phyloP scores from a whole-genome alignment of 1,140 invertebrate species.

The Anoplophora glabripennis region DNA sequence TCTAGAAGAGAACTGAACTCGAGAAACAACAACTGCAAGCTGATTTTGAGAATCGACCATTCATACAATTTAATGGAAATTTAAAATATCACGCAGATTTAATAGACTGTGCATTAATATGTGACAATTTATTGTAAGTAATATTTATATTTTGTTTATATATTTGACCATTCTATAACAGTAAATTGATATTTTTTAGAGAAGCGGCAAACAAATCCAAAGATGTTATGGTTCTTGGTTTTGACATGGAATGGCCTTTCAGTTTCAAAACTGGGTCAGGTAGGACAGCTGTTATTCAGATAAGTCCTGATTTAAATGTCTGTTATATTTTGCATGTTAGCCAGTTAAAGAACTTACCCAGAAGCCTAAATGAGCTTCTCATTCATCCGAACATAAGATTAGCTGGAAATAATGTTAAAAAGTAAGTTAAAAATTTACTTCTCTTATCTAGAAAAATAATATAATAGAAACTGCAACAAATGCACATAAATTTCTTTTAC shows the following conservation, averaged over 20 bases:
- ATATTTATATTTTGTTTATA: background rate
- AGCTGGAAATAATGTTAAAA: conserved; percentile 64
- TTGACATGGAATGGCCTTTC: conserved; percentile 49
- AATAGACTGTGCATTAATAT: conserved; percentile 52
- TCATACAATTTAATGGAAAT: conserved; percentile 12
- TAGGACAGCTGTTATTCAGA: conserved; percentile 60
- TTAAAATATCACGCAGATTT: conserved; percentile 8
- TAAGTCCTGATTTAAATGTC: conserved; percentile 49
- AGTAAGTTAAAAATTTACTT: conserved; percentile 49
- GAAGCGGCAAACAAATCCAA: conserved; percentile 23
- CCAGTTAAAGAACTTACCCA: conserved; percentile 56
- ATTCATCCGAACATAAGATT: conserved; percentile 58
- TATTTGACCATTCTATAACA: conserved; percentile 5
- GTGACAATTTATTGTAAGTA: conserved; percentile 56
- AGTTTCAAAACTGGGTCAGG: conserved; percentile 3
- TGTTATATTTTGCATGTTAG: conserved; percentile 60
- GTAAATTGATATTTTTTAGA: conserved; percentile 17
- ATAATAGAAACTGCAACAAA: conserved; percentile 6
- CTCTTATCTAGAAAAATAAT: background rate
- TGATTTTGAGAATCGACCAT: background rate
- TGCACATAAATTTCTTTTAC: no score
- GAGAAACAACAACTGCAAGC: background rate
- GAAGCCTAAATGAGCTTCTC: conserved; percentile 53
- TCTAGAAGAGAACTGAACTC: conserved; percentile 7
- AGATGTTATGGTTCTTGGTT: conserved; percentile 24